A percentile compares a stretch with the other conserved stretches of the same genome.
Conservation (phyloP, 64 coral and sea anemone species). For the Trachythela sp. region DNA sequence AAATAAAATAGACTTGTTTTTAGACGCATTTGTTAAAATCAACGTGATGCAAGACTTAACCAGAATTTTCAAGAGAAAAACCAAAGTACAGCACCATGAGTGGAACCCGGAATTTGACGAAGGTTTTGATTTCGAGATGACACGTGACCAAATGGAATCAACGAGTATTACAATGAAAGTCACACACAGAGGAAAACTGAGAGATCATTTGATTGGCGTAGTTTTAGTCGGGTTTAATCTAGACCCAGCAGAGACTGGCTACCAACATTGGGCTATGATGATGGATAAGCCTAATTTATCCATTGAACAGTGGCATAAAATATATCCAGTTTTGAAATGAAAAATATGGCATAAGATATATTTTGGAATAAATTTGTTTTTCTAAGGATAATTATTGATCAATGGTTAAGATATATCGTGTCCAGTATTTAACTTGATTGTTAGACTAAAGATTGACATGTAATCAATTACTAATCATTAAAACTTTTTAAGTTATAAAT, state of each 20-base stretch:
- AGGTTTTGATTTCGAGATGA: conserved; percentile 1
- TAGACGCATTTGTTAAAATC: conserved; percentile 23
- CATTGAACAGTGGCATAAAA: conserved; percentile 20
- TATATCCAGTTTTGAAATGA: conserved; percentile 11
- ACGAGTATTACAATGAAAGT: conserved; percentile 23
- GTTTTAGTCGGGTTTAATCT: neutral
- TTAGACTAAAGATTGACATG: too few relatives aligned
- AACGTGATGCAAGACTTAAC: neutral
- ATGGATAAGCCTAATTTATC: conserved; percentile 1
- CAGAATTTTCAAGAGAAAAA: neutral
- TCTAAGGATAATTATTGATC: too few relatives aligned
- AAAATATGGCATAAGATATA: neutral
- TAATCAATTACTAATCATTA: too few relatives aligned
- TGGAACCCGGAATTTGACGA: conserved; percentile 21
- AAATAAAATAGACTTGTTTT: neutral
- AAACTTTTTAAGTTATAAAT: too few relatives aligned
- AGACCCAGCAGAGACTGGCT: neutral
- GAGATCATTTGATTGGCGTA: conserved; percentile 5
- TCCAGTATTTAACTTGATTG: too few relatives aligned
- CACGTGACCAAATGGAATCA: conserved; percentile 7
- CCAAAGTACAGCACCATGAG: neutral
- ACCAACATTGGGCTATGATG: conserved; percentile 14
- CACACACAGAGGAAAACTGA: neutral
- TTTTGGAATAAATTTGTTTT: too few relatives aligned
- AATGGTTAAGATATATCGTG: too few relatives aligned